Base-by-base conservation (phyloP, 2,113 vertebrate species). In the Nesoenas mayeri region DNA sequence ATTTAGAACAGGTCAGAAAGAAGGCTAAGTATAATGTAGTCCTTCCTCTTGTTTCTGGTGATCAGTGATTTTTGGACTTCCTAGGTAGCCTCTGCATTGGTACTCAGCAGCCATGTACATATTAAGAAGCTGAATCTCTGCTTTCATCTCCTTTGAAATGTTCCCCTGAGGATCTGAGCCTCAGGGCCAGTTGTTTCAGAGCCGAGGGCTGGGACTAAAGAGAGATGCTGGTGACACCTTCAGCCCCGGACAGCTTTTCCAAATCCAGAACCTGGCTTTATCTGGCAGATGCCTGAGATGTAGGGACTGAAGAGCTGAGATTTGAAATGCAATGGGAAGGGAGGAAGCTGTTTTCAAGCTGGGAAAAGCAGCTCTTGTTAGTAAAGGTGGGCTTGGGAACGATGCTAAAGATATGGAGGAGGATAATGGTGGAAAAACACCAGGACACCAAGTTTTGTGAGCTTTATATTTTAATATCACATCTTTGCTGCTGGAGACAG, bases 381-480 rank as follows among this genome's bases (percentile, higher is more conserved):
- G 13, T 38, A 53, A 29, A 40, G 12, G 3, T 48, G 6, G 15
- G 15, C 53, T 21, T 9, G 56, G 86, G 32, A 42, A 13, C 2
- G n/a, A 31, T 31, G 60, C 29, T 58, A 61, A 31, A 38, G 57
- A 50, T 7, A 9, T 60, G 28, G 25, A 64, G 44, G 34, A 71
- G 10, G 10, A 7, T 32, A 38, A 15, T 0, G 9, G 28, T 66
- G 75, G 75, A 91, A 90, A 71, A 85, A 93, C 56, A 60, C 42
- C 4, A 94, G 48, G 82, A 96, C 65, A 62, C 40, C 58, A 66
- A 0, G 0, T 62, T 93, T 88, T 78, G 25, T 80, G 64, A 93
- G 72, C 34, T 85, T 85, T 74, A 84, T 25, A 42, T 66, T 97
- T 97, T 97, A 96, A 95, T 94, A 66, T 78, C 75, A 88, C 71